A percentile compares a stretch with the other conserved stretches of the same genome.
phyloP scores from a whole-genome alignment of 2,113 vertebrate species.

The Martes martes region DNA sequence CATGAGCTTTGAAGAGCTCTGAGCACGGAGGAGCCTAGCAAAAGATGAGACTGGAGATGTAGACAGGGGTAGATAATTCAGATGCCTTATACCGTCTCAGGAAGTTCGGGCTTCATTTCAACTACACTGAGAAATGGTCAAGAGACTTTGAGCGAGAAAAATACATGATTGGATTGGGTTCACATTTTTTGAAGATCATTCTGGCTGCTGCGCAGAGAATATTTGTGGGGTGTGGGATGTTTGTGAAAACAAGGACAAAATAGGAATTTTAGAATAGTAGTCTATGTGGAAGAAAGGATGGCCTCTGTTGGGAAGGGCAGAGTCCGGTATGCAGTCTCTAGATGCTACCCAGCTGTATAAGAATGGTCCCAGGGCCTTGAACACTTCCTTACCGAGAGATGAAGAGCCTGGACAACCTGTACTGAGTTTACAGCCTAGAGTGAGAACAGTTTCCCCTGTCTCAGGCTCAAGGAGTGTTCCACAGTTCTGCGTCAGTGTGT shows the following conservation, averaged over 20 bases:
- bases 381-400: not conserved
- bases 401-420: not conserved
- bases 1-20: not conserved
- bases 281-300: not conserved
- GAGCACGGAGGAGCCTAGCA: not conserved
- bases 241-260: not conserved
- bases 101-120: not conserved
- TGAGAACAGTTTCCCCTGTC: not conserved
- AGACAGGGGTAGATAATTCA: not conserved
- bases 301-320: not conserved
- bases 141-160: not conserved
- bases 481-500: not conserved
- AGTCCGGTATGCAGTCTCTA: rapidly evolving
- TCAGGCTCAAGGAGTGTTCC: not conserved
- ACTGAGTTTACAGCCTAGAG: too few species aligned
- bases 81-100: not conserved
- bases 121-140: not conserved
- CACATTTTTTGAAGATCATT: not conserved
- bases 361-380: not conserved
- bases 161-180: not conserved
- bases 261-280: not conserved
- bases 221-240: not conserved
- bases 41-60: not conserved
- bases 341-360: not conserved
- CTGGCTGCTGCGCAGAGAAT: not conserved